Conservation (phyloP, 92 coral and sea anemone genomes). For the Muricea muricata region DNA sequence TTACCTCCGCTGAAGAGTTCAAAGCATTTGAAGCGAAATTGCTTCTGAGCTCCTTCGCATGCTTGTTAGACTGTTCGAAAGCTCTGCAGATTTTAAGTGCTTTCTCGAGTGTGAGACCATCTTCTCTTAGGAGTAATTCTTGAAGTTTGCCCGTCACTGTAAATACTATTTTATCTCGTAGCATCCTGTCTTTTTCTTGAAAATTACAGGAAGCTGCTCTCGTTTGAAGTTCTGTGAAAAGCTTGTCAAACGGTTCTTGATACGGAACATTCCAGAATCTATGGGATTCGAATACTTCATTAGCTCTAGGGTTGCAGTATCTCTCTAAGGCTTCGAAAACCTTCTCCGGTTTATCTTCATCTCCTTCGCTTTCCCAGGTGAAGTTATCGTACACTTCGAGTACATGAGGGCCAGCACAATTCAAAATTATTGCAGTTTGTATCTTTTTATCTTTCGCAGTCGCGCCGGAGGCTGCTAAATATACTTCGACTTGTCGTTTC, state of each 20-base stretch:
- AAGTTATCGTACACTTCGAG: constrained; percentile 59
- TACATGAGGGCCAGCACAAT: constrained; percentile 67
- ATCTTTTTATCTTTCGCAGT: constrained; percentile 26
- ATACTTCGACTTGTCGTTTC: constrained; percentile 64
- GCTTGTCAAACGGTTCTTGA: constrained; percentile 59
- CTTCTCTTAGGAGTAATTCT: constrained; percentile 51
- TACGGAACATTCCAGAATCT: constrained; percentile 55
- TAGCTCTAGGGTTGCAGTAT: constrained; percentile 61
- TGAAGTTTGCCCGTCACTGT: constrained; percentile 57
- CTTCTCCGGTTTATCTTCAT: constrained; percentile 53
- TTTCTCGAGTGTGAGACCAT: constrained; percentile 40
- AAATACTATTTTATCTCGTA: constrained; percentile 67
- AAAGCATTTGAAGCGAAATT: not conserved
- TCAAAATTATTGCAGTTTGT: constrained; percentile 57
- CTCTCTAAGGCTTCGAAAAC: constrained; percentile 52
- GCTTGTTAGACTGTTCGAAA: not conserved
- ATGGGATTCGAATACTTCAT: constrained; percentile 45
- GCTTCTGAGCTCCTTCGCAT: constrained; percentile 19
- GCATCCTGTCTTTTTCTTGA: constrained; percentile 62
- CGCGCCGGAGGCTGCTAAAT: constrained; percentile 53
- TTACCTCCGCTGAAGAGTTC: not conserved
- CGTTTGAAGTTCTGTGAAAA: constrained; percentile 49
- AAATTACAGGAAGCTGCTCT: constrained; percentile 61
- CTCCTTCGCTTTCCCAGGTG: constrained; percentile 32
- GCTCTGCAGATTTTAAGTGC: constrained; percentile 3